Evolutionary conservation across 2,888 invertebrate species (phyloP).

Genomic region (Xestia sexstrigata): DNA sequence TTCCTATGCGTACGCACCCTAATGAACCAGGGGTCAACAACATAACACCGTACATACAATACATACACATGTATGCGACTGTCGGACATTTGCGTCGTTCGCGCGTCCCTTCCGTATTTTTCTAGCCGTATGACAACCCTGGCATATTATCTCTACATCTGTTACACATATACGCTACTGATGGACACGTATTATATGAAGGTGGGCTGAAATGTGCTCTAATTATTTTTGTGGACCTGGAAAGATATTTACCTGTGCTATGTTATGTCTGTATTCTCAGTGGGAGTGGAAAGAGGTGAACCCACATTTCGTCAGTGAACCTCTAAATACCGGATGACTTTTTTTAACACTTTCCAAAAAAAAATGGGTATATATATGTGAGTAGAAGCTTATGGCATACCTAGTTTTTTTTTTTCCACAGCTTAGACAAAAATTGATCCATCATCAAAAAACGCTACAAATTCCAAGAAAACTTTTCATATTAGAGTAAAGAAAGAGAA

Average conservation of each 20-base stretch:
- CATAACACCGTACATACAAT: conserved; percentile 23
- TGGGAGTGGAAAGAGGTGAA: not conserved
- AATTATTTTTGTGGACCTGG: not conserved
- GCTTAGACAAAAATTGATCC: too few species aligned
- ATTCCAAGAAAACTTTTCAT: too few species aligned
- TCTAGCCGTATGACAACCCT: conserved; percentile 50
- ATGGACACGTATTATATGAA: conserved; percentile 22
- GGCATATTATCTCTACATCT: conserved; percentile 62
- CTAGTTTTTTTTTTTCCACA: too few species aligned
- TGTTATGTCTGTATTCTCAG: not conserved
- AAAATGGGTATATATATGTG: too few species aligned
- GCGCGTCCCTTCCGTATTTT: conserved; percentile 56
- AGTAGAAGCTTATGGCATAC: too few species aligned
- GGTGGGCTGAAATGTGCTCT: conserved; percentile 9
- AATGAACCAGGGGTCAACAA: conserved; percentile 38
- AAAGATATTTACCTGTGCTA: not conserved
- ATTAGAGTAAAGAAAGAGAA: too few species aligned
- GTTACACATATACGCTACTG: conserved; percentile 43
- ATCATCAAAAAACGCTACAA: too few species aligned
- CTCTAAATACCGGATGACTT: too few species aligned
- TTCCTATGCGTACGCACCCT: conserved; percentile 11
- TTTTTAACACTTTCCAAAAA: too few species aligned
- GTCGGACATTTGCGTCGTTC: conserved; percentile 52
- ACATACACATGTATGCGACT: conserved; percentile 28
- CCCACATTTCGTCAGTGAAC: not conserved